These are phyloP conservation scores for Trematomus bernacchii DNA, from an alignment of 2,797 vertebrate species.

Conservation along the genomic window DNA sequence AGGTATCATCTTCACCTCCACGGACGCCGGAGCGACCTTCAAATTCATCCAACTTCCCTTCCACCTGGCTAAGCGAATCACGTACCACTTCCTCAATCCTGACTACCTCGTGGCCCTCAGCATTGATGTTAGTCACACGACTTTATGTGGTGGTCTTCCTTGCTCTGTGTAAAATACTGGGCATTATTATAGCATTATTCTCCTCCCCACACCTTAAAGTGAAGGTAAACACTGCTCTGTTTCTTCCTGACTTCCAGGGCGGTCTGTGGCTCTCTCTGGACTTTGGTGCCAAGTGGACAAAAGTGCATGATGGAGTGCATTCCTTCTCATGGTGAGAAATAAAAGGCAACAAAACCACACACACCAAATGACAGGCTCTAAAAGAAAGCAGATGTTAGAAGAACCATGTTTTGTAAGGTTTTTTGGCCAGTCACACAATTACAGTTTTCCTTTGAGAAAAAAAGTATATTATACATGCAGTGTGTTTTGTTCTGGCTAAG, in stretches of 20 bases:
- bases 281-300: conserved; percentile 85
- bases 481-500: neutral
- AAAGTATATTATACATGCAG: neutral
- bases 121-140: conserved; percentile 79
- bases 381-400: neutral
- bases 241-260: conserved; percentile 72
- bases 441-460: neutral
- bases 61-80: conserved; percentile 83
- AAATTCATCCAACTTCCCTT: conserved; percentile 84
- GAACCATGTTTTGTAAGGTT: neutral
- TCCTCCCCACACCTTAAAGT: conserved; percentile 43
- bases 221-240: conserved; percentile 64
- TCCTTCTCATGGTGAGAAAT: conserved; percentile 86
- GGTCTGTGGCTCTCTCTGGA: conserved; percentile 85
- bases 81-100: conserved; percentile 83
- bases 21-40: conserved; percentile 84
- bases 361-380: neutral
- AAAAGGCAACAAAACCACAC: conserved; percentile 40
- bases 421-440: neutral
- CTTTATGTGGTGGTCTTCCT: neutral
- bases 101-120: conserved; percentile 84
- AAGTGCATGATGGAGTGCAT: conserved; percentile 85
- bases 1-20: conserved; percentile 85
- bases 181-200: too few relatives aligned
- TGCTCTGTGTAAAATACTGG: neutral